phyloP scores from a whole-genome alignment of 2,888 invertebrate genomes.

The Brenthis hecate region DNA sequence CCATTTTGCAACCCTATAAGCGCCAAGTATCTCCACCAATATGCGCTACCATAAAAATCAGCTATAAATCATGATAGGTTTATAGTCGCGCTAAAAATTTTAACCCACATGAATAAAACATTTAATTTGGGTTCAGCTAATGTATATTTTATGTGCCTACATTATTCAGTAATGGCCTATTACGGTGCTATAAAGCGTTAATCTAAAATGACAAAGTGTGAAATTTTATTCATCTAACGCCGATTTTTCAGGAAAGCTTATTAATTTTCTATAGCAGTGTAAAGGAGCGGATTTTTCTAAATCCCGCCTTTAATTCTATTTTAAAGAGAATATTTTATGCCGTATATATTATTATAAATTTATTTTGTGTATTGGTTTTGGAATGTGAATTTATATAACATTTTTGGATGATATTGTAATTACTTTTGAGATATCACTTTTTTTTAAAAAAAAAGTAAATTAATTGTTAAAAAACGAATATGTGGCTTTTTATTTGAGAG shows the following conservation, averaged over 20 bases:
- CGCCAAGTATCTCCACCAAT: not conserved
- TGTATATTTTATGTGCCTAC: conserved; percentile 41
- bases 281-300: conserved; percentile 15
- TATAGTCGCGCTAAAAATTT: conserved; percentile 61
- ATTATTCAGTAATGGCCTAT: conserved; percentile 36
- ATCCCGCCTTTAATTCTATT: conserved; percentile 14
- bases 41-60: conserved; percentile 33
- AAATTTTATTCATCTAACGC: conserved; percentile 27
- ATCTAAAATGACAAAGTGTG: conserved; percentile 36
- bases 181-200: conserved; percentile 33
- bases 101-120: conserved; percentile 73
- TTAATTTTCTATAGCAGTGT: conserved; percentile 20
- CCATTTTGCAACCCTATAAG: not conserved
- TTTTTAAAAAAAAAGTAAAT: too few relatives aligned
- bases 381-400: too few relatives aligned
- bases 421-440: too few relatives aligned
- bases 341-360: not conserved
- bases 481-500: too few relatives aligned
- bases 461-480: too few relatives aligned
- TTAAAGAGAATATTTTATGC: not conserved
- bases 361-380: not conserved
- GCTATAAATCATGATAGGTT: conserved; percentile 65
- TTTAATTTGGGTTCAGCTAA: conserved; percentile 61
- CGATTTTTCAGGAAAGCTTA: conserved; percentile 20
- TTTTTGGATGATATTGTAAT: too few relatives aligned